Base-by-base conservation (phyloP, 2,888 invertebrate genomes). In the Pecten maximus region DNA sequence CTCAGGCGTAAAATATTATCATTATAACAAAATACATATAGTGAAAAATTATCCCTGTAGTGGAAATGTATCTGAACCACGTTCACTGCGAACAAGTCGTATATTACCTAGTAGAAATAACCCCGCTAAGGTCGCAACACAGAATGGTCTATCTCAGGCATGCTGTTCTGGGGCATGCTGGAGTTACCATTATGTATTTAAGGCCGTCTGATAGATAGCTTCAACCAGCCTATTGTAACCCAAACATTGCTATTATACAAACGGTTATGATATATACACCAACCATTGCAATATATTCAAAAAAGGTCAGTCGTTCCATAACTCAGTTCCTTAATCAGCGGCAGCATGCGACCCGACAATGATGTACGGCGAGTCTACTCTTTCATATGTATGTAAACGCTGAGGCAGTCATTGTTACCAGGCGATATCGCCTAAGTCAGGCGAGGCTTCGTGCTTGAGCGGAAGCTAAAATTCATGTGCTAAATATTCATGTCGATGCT, bases 281-380 rank as follows among this genome's bases (percentile, higher is more conserved):
- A 74, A 35, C 74, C 74, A 74, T 74, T 74, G 74, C 74, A 74
- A 35, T 74, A 74, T 74, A 35, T 74, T 74, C 74, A 28, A 74
- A 54, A 60, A 74, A 74, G 74, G 74, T 74, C 74, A 74, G 74
- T 35, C 74, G 35, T 74, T 74, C 74, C 74, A 74, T 74, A 74
- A 74, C 74, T 74, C 74, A 74, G 35, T 35, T 74, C 35, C 74
- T 28, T 15, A 74, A 74, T 74, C 74, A 74, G 35, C 74, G 74
- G 74, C 74, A 74, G 28, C 74, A 74, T 35, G 74, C 74, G 35
- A 74, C 28, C 74, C 10, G 74, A 23, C 74, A 28, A 74, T 74
- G 74, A 74, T 74, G 35, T 1, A 74, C 28, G 35, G 74, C 35
- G 35, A 23, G 28, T 28, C 35, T 74, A 28, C 19, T 2, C 74